phyloP scores from a whole-genome alignment of 2,797 vertebrate genomes.

The Podarcis lilfordi region DNA sequence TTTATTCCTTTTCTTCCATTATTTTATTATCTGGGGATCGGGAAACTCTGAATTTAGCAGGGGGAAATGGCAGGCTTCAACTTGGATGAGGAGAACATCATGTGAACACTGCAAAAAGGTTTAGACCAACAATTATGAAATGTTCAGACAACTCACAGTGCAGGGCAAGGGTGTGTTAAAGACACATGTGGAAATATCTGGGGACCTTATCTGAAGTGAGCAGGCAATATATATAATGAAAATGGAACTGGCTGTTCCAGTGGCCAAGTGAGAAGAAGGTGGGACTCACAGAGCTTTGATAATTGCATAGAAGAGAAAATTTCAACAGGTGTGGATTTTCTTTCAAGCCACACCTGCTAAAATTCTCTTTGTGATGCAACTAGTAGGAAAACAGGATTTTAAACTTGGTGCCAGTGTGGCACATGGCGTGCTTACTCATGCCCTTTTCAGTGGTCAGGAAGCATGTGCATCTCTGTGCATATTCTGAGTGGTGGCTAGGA shows the following conservation, averaged over 20 bases:
- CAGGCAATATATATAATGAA: not conserved
- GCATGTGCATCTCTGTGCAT: constrained; percentile 77
- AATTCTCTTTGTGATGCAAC: no score
- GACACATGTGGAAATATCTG: not conserved
- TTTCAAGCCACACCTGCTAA: no score
- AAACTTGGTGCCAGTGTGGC: not conserved
- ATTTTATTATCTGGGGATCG: constrained; percentile 25
- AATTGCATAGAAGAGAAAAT: no score
- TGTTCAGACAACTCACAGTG: not conserved
- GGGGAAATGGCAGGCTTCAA: no score
- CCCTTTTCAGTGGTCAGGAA: constrained; percentile 77
- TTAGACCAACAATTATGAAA: not conserved
- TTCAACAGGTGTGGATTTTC: no score
- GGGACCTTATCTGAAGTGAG: not conserved
- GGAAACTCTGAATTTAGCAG: no score
- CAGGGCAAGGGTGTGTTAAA: not conserved
- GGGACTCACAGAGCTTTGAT: no score
- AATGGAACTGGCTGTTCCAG: no score
- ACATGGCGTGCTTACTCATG: constrained; percentile 38
- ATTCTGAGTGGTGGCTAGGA: constrained; percentile 20
- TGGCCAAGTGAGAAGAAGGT: no score
- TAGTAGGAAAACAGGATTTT: constrained; percentile 21
- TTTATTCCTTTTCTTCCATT: constrained; percentile 30
- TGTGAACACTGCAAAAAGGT: constrained; percentile 28
- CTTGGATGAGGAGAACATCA: no score